Evolutionary conservation across 2,797 vertebrate genomes (phyloP), one percentile per base, ranked within the genome.

Genomic region (Propithecus deckenii): DNA sequence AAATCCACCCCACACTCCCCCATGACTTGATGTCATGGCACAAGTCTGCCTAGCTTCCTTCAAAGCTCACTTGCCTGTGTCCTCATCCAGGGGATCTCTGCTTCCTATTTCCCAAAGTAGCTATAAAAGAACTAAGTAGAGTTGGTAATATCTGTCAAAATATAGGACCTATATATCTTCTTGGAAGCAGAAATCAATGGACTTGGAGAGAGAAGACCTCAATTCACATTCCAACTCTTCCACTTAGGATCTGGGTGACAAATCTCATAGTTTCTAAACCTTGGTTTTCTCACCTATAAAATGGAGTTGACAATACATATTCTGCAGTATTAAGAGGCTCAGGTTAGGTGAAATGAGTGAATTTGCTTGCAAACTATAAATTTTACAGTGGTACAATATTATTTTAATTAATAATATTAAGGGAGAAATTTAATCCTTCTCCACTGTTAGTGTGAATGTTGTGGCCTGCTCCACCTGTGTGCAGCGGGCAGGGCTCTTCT

Each of bases 231-330:
- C 13, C 32, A 55, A 5, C 38, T 80, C 18, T 67, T 41, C 52
- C 67, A 83, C 4, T 48, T 48, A 59, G 46, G 9, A 72, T 65
- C 12, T 92, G 20, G 32, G 67, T 65, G n/a, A n/a, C 69, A 76
- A 48, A 55, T 52, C 25, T 92, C 55, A 38, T 22, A 23, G 61
- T 89, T 84, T 71, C 79, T 65, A 86, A 76, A 55, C 32, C 43
- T 94, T 78, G 28, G 12, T 91, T 89, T 94, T 71, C 71, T 76
- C 32, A 80, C 38, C 52, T 87, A n/a, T 72, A 65, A 91, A 94
- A 55, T 91, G 25, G 30, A 59, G 8, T 59, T 52, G 59, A 25
- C 22, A 85, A n/a, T 55, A 90, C 1, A 69, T 38, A 50, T 41
- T 76, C 8, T 65, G 14, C 17, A 67, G 38, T 76, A 10, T 25